Evolutionary conservation across 2,888 invertebrate genomes (phyloP).

Genomic region (Aphodius sticticus): DNA sequence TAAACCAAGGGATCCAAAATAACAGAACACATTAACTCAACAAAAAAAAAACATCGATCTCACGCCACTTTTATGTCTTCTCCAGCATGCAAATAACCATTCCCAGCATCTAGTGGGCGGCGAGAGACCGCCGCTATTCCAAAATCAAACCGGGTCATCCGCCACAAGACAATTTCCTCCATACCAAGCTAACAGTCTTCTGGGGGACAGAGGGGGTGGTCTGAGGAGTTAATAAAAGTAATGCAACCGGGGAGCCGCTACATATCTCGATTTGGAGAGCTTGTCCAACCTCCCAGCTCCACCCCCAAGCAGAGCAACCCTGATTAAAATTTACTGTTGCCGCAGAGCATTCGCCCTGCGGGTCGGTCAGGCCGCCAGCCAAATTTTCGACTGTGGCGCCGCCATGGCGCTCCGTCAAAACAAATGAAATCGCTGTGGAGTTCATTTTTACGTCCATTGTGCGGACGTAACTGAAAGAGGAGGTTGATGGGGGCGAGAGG

Average conservation of each 20-base stretch:
- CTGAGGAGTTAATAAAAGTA: constrained; percentile 4
- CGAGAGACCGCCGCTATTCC: neutral
- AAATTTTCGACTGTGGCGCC: neutral
- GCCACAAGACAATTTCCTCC: neutral
- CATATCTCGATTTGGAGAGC: constrained; percentile 4
- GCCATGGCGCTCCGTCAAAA: neutral
- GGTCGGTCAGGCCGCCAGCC: constrained; percentile 4
- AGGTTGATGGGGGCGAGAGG: neutral
- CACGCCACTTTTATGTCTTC: neutral
- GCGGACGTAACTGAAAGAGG: neutral
- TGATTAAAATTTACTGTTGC: constrained; percentile 4
- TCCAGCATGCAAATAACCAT: neutral
- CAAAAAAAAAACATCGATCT: neutral
- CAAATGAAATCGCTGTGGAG: neutral
- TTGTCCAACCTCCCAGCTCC: neutral
- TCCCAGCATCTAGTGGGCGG: neutral
- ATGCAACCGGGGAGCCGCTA: constrained; percentile 4
- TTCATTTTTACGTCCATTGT: constrained; percentile 4
- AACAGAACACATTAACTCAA: too few species aligned
- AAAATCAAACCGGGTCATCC: neutral
- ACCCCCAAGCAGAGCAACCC: neutral
- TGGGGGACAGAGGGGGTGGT: neutral
- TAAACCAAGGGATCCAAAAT: too few species aligned
- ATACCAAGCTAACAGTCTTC: neutral
- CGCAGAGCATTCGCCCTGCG: neutral